These are phyloP conservation scores for Cariama cristata DNA, from an alignment of 2,113 vertebrate genomes.

Conservation along the genomic window DNA sequence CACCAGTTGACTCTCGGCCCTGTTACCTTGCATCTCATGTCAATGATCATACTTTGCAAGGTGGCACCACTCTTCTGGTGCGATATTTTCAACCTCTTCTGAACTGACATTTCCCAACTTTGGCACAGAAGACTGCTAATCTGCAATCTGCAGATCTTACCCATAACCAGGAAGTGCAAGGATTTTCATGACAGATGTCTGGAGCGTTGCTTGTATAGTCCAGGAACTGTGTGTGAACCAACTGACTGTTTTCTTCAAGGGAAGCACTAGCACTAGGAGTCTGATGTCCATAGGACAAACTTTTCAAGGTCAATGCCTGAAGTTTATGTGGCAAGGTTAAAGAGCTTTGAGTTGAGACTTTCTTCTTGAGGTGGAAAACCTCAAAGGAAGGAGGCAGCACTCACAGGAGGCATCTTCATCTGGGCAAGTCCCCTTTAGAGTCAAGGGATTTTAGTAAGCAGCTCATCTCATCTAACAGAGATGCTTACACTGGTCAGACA, in stretches of 20 bases:
- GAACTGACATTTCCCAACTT: background rate
- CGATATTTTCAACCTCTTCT: background rate
- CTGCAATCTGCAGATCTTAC: background rate
- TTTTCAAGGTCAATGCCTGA: background rate
- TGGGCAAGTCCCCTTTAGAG: background rate
- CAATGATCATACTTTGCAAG: background rate
- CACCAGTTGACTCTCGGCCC: background rate
- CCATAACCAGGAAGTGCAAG: background rate
- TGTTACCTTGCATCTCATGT: background rate
- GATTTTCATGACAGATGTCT: background rate
- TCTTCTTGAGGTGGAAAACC: background rate
- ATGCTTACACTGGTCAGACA: background rate
- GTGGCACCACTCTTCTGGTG: background rate
- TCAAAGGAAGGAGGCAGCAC: background rate
- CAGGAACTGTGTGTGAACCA: background rate
- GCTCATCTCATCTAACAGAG: background rate
- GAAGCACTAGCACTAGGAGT: background rate
- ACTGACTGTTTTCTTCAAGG: background rate
- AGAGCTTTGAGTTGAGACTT: background rate
- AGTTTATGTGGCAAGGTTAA: background rate
- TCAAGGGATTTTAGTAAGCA: background rate
- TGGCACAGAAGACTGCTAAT: background rate
- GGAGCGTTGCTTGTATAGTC: background rate
- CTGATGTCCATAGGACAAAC: background rate
- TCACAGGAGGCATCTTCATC: background rate